Base-by-base conservation (phyloP, 2,113 vertebrate species). In the Lophotis ruficrista region DNA sequence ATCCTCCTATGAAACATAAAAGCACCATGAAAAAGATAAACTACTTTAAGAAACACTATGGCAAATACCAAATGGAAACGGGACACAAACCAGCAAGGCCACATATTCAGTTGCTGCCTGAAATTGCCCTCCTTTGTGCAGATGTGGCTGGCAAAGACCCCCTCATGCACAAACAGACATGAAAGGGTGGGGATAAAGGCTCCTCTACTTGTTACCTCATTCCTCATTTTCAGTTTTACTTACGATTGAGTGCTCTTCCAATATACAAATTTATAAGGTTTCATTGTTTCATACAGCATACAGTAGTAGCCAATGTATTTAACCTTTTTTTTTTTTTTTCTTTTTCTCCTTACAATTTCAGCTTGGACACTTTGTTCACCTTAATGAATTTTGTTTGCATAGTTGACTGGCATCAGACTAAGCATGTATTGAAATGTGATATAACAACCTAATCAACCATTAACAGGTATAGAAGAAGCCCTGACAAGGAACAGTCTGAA, bases 391-490 rank as follows among this genome's bases (percentile, higher is more conserved):
- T 96, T 96, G 96, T 96, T 96, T 94, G 60, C 88, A 83, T 62
- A 94, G 89, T 93, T 96, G 94, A 94, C 94, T 96, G 93, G 89
- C 89, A 91, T 91, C 96, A 94, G 73, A 93, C 94, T 85, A 94
- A 83, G 77, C 92, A 95, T 95, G 92, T 95, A 94, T 60, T 91
- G 88, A 90, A 94, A 83, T 93, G 85, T 90, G 94, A 94, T 89
- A 89, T 94, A 97, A 97, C 93, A 92, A 62, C 93, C 92, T 87
- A 96, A 97, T 96, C 96, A 91, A 91, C 93, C 77, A 62, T 95
- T 96, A 96, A 96, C 91, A 97, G 97, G 96, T 97, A 96, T 61
- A 78, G 96, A 94, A 95, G 96, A 95, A 96, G 75, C 89, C 77
- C 89, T 57, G 93, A 97, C 92, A 96, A 97, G 95, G 86, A 96